Evolutionary conservation across 1,140 invertebrate species (phyloP), one percentile per base, ranked within the genome.

Genomic region (Triops longicaudatus): DNA sequence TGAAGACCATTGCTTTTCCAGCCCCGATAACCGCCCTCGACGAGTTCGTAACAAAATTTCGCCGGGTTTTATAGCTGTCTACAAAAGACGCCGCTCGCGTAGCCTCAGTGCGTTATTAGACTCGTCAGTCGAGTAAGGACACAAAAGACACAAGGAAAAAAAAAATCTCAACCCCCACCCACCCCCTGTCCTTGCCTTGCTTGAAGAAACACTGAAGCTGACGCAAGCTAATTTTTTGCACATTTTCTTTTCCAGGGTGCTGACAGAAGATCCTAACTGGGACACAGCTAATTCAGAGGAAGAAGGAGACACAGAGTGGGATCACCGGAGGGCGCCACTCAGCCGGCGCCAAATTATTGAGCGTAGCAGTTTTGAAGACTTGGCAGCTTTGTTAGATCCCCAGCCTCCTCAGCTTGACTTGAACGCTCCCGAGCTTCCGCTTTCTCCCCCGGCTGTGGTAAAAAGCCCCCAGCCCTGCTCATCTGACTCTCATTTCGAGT

Each of bases 251-350:
- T 73, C 26, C 17, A 31, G 73, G 26, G 44, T 75, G 37, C n/a
- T 43, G 74, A 44, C 11, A 0, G 37, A 44, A 31, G 44, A 41
- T 43, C 41, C 37, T 28, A 42, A 44, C 17, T 43, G 74, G 74
- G 44, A 31, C 5, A 75, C 3, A 11, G 14, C 50, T 14, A 63
- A 63, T 31, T n/a, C 74, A 11, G 28, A 63, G 74, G 74, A 1
- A 14, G 28, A 28, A n/a, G 73, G 26, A 75, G 74, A 75, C 41
- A 75, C 22, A 12, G 74, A 75, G 74, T 75, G 74, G 74, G 74
- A 75, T 43, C 41, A 26, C 4, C 74, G 44, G 22, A 75, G 22
- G 44, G 41, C 74, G 37, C 74, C 74, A 26, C 37, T 75, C 27
- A 75, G 74, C 41, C 74, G 74, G 27, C 74, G 74, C 26, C n/a